Evolutionary conservation across 2,888 invertebrate species (phyloP), one percentile per base, ranked within the genome.

Genomic region (Drosophila histrio): DNA sequence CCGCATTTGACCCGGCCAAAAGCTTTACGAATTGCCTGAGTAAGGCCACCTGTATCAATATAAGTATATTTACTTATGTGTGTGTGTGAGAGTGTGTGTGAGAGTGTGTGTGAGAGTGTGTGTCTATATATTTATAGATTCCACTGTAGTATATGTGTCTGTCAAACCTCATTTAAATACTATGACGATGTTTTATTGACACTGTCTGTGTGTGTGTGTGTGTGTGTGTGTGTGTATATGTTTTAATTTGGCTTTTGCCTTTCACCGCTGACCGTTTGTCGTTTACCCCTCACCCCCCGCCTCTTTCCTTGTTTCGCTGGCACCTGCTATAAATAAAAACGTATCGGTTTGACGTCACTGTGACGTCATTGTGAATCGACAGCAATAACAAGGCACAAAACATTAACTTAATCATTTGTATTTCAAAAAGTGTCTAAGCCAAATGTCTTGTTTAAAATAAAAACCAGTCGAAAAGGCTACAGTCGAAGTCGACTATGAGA

Each of bases 131-230:
- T 41, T 17, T 43, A 38, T 67, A 32, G 41, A 30, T 44, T 34
- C 43, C 8, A 50, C 19, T 44, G 22, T 38, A 34, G 22, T 49
- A 30, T 32, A 28, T 50, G 57, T 53, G 79, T 50, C 87, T 88
- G 87, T 88, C 87, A 87, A 87, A 88, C 79, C 82, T 84, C 85
- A 88, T 84, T 88, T 84, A 79, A 84, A 84, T 88, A 88, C 82
- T 88, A 79, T 88, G 84, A 84, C 88, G 87, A 81, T 87, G 85
- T 88, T 78, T 87, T 88, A 81, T 88, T 87, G 87, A 82, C 88
- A 86, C 64, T 79, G 77, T 72, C 59, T 87, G 68, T 87, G 79
- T 86, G 84, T 88, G 77, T 72, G 61, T 87, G 68, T 87, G 79
- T 86, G 84, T 88, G 77, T 72, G 61, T 87, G 68, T 87, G 79